phyloP scores from a whole-genome alignment of 2,888 invertebrate species.

The Chrysina gloriosa region DNA sequence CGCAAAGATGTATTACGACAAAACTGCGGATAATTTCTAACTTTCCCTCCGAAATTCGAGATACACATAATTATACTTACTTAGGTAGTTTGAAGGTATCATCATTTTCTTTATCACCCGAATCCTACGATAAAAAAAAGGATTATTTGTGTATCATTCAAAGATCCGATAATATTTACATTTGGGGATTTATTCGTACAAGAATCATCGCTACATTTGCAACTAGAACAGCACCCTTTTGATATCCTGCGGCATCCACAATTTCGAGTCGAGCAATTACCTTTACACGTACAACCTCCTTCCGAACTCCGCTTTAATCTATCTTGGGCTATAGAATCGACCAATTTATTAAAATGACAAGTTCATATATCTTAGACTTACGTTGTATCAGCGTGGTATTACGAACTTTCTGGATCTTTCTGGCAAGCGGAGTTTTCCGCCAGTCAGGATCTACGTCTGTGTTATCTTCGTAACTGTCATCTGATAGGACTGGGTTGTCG shows the following conservation, averaged over 20 bases:
- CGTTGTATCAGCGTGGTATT: neutral
- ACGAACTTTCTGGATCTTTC: conserved; percentile 49
- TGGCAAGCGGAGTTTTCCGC: conserved; percentile 74
- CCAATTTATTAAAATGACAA: neutral
- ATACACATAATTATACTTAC: conserved; percentile 31
- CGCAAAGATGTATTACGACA: too few relatives aligned
- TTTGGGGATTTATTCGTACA: conserved; percentile 62
- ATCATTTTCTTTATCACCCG: conserved; percentile 32
- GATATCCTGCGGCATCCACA: conserved; percentile 72
- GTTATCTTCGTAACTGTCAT: conserved; percentile 64
- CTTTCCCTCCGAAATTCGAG: neutral
- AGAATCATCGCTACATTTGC: conserved; percentile 67
- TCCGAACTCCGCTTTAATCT: conserved; percentile 69
- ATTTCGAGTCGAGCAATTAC: conserved; percentile 69
- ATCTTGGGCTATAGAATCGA: conserved; percentile 40
- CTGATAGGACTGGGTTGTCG: conserved; percentile 44
- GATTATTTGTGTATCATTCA: neutral
- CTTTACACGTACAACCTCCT: conserved; percentile 73
- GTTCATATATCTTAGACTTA: neutral
- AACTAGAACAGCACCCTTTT: conserved; percentile 65
- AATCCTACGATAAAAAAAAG: conserved; percentile 1
- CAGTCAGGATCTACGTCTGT: conserved; percentile 75
- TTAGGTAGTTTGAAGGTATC: conserved; percentile 44
- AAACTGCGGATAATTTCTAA: neutral
- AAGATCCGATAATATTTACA: neutral